Percentiles rank a stretch among this genome's conserved stretches.
Conservation (phyloP, 2,888 invertebrate species). For the Archaeoteleia sp. region DNA sequence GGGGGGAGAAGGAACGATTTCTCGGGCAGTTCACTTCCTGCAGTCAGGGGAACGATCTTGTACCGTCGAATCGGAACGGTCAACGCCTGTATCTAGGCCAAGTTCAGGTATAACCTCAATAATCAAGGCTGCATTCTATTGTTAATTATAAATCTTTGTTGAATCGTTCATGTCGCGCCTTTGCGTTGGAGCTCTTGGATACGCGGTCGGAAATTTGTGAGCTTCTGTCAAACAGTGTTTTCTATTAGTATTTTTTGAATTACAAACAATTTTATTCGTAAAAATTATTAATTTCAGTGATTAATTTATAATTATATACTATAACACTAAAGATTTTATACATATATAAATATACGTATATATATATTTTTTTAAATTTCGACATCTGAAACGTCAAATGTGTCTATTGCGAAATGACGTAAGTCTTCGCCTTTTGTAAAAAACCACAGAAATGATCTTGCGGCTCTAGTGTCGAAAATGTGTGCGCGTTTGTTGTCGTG, state of each 20-base stretch:
- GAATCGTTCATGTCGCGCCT: not conserved
- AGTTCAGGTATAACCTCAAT: slow-evolving; percentile 64
- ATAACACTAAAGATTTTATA: no score
- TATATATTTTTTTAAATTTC: no score
- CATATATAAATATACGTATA: no score
- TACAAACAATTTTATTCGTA: no score
- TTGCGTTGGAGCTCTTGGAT: not conserved
- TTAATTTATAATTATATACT: no score
- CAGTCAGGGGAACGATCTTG: not conserved
- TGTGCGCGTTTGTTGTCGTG: slow-evolving; percentile 79
- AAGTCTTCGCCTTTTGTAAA: no score
- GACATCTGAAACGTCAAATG: no score
- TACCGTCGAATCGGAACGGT: not conserved
- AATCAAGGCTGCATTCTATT: slow-evolving; percentile 54
- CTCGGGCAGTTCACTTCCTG: slow-evolving; percentile 30
- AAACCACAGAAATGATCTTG: slow-evolving; percentile 13
- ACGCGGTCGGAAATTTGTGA: slow-evolving; percentile 11
- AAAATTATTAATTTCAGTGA: no score
- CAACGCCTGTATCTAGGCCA: slow-evolving; percentile 58
- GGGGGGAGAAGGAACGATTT: slow-evolving; percentile 33
- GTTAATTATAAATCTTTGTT: slow-evolving; percentile 57
- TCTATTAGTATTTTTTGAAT: no score
- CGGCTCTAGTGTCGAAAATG: slow-evolving; percentile 57
- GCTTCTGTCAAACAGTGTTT: no score
- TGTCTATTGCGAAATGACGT: no score